phyloP scores from a whole-genome alignment of 2,113 vertebrate species.

The Eretmochelys imbricata region DNA sequence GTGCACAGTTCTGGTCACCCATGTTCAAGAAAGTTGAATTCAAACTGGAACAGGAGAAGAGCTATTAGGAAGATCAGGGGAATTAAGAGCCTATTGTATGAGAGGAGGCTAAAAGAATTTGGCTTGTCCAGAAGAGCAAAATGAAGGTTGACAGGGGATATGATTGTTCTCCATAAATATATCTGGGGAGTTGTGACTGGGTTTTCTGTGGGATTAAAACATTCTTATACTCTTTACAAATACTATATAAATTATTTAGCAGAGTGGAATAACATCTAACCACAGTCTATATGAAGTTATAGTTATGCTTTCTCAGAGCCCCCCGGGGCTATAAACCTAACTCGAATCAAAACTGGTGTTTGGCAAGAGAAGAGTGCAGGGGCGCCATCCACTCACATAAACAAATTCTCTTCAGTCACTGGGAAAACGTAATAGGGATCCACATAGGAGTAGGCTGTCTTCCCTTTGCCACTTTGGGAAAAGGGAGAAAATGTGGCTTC shows the following conservation, averaged over 20 bases:
- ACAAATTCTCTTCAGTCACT: neutral
- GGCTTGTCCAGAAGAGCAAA: too few relatives aligned
- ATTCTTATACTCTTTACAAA: conserved; percentile 7
- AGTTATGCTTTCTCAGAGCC: conserved; percentile 7
- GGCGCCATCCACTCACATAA: too few relatives aligned
- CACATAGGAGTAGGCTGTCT: too few relatives aligned
- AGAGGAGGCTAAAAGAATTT: too few relatives aligned
- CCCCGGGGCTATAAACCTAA: conserved; percentile 6
- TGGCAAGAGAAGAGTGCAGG: too few relatives aligned
- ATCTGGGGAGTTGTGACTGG: neutral
- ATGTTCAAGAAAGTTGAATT: too few relatives aligned
- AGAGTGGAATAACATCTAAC: conserved; percentile 26
- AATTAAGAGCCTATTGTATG: too few relatives aligned
- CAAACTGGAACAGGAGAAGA: too few relatives aligned
- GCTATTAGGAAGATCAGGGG: too few relatives aligned
- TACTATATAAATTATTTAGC: conserved; percentile 2
- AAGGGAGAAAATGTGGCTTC: neutral
- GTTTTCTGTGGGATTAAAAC: neutral
- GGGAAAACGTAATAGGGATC: neutral
- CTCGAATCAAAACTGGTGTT: conserved; percentile 47
- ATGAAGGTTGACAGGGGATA: too few relatives aligned
- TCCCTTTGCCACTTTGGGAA: neutral
- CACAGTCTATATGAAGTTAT: neutral
- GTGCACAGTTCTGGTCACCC: too few relatives aligned
- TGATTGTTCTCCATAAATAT: neutral